These are phyloP conservation scores for Chinchilla lanigera DNA, from an alignment of 2,113 vertebrate species.

Conservation along the genomic window DNA sequence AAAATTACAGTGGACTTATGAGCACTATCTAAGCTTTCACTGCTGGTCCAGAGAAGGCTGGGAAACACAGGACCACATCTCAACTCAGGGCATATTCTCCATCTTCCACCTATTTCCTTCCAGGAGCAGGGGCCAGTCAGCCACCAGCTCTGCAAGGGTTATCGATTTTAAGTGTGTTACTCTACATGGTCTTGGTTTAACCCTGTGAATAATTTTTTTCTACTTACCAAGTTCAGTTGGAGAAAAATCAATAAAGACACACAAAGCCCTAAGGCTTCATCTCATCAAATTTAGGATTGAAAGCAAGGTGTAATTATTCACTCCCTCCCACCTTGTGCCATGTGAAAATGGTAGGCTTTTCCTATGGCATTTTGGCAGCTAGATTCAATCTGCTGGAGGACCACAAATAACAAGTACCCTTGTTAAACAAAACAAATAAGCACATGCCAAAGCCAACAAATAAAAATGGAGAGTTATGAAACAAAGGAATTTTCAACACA, in stretches of 20 bases:
- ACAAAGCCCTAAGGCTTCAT: constrained; percentile 21
- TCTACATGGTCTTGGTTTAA: constrained; percentile 22
- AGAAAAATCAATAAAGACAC: constrained; percentile 62
- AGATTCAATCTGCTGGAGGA: neutral
- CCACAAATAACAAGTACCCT: neutral
- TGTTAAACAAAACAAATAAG: constrained; percentile 47
- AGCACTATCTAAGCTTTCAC: neutral
- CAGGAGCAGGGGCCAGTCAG: neutral
- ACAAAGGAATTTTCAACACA: constrained; percentile 11
- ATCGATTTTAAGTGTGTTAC: neutral
- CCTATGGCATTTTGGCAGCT: constrained; percentile 1
- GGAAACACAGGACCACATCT: neutral
- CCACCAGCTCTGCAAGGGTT: neutral
- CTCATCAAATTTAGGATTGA: constrained; percentile 46
- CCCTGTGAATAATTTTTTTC: constrained; percentile 50
- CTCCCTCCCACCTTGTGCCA: neutral
- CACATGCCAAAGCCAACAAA: neutral
- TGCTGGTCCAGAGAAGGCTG: neutral
- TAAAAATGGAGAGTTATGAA: neutral
- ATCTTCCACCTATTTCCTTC: neutral
- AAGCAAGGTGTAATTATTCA: constrained; percentile 55
- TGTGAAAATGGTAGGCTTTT: constrained; percentile 28
- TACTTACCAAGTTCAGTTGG: constrained; percentile 44
- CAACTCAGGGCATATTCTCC: neutral
- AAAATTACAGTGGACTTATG: neutral